Evolutionary conservation across 2,797 vertebrate species (phyloP).

Genomic region (Tangara arthus): DNA sequence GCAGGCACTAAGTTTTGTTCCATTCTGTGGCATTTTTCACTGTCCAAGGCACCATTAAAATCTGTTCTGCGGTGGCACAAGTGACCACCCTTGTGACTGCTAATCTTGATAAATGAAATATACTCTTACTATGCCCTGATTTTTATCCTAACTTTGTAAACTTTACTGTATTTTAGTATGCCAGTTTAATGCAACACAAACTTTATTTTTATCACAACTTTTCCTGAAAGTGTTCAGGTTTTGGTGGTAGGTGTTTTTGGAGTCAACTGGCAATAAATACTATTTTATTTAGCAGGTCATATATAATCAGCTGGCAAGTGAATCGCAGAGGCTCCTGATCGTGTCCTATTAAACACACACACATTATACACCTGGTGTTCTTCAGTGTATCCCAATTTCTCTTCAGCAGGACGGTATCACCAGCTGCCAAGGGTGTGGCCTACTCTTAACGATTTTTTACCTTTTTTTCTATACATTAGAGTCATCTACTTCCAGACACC

Average conservation of each 20-base stretch:
- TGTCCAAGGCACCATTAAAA: not conserved
- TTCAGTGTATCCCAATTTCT: conserved; percentile 64
- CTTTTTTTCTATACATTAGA: conserved; percentile 47
- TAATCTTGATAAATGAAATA: not conserved
- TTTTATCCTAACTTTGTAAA: not conserved
- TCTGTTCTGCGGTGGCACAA: not conserved
- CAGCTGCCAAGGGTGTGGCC: conserved; percentile 50
- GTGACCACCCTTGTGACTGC: not conserved
- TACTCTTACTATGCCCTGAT: not conserved
- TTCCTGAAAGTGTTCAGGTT: not conserved
- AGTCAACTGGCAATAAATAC: conserved; percentile 46
- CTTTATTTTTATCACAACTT: not conserved
- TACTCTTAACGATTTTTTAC: not conserved
- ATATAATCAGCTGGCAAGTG: conserved; percentile 58
- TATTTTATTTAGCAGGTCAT: conserved; percentile 74
- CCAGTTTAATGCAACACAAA: not conserved
- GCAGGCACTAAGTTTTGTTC: not conserved
- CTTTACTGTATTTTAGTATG: not conserved
- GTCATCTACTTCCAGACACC: not conserved
- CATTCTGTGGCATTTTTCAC: not conserved
- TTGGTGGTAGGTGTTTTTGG: not conserved
- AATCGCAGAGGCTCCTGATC: conserved; percentile 67
- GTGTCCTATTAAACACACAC: conserved; percentile 50
- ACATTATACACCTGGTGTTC: conserved; percentile 53
- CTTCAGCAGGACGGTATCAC: conserved; percentile 13